Conservation (phyloP, 1,140 invertebrate genomes). For the Drosophila pruinosa region DNA sequence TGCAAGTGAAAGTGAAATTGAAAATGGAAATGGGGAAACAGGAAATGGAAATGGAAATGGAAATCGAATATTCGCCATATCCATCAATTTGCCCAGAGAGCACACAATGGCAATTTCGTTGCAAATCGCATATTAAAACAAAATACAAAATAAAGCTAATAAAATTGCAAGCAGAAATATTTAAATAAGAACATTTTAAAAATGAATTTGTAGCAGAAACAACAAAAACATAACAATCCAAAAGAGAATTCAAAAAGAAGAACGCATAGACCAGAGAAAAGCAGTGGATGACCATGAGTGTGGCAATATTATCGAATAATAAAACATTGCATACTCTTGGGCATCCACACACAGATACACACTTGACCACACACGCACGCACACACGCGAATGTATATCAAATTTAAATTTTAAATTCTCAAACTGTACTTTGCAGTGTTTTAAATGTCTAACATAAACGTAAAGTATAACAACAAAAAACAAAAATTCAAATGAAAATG, state of each 20-base stretch:
- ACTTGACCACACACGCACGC: slow-evolving; percentile 8
- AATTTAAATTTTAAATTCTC: slow-evolving; percentile 66
- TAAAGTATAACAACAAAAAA: slow-evolving; percentile 35
- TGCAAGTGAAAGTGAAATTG: background rate
- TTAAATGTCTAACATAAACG: slow-evolving; percentile 73
- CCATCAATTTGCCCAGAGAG: slow-evolving; percentile 6
- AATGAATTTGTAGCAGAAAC: slow-evolving; percentile 37
- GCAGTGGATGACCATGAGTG: background rate
- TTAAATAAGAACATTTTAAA: slow-evolving; percentile 25
- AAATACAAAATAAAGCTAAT: background rate
- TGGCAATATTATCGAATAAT: background rate
- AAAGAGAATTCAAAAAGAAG: background rate
- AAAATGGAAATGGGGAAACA: background rate
- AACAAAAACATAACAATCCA: slow-evolving; percentile 6
- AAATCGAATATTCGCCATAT: background rate
- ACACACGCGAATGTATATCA: slow-evolving; percentile 35
- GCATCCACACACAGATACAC: slow-evolving; percentile 20
- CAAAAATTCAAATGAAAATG: slow-evolving; percentile 27
- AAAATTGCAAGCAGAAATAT: slow-evolving; percentile 16
- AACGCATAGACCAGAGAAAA: slow-evolving; percentile 1
- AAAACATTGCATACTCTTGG: slow-evolving; percentile 30
- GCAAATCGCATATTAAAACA: slow-evolving; percentile 12
- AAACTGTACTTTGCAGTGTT: slow-evolving; percentile 69
- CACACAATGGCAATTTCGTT: background rate
- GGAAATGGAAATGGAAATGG: background rate